Conservation (phyloP, 2,888 invertebrate species). For the Aspidiotus rigidus region DNA sequence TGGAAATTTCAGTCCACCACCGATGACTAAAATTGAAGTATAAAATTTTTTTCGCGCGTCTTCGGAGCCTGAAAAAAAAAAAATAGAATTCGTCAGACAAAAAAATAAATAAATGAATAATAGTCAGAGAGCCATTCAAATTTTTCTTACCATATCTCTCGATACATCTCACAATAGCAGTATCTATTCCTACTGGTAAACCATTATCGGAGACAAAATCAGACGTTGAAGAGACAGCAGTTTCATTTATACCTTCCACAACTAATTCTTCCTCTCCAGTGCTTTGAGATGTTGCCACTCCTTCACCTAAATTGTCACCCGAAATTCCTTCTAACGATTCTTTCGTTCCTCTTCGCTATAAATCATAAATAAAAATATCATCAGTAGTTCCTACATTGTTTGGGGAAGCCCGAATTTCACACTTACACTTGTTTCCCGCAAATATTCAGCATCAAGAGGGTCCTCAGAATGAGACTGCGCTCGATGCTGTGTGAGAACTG, state of each 20-base stretch:
- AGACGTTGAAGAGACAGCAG: constrained; percentile 36
- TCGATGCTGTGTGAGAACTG: constrained; percentile 60
- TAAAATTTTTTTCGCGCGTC: constrained; percentile 91
- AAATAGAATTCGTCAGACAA: neutral
- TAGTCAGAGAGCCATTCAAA: neutral
- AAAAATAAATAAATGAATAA: constrained; percentile 10
- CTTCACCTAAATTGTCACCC: constrained; percentile 36
- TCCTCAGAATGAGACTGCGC: constrained; percentile 76
- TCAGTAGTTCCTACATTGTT: neutral
- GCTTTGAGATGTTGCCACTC: neutral
- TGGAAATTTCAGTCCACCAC: constrained; percentile 81
- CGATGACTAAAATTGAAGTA: constrained; percentile 80
- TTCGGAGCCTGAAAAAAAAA: constrained; percentile 54
- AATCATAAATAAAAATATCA: constrained; percentile 8
- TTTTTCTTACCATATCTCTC: constrained; percentile 65
- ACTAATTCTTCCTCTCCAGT: constrained; percentile 21
- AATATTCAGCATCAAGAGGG: constrained; percentile 84
- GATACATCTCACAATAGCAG: constrained; percentile 83
- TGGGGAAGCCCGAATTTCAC: neutral
- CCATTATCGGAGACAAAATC: constrained; percentile 50
- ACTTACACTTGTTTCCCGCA: constrained; percentile 72
- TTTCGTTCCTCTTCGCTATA: constrained; percentile 52
- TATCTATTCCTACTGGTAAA: constrained; percentile 77
- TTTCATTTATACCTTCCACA: constrained; percentile 29
- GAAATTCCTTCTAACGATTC: constrained; percentile 50